Evolutionary conservation across 35 echinoderm and acorn worm genomes (phyloP), one percentile per base, ranked within the genome.

Genomic region (Patiria miniata): DNA sequence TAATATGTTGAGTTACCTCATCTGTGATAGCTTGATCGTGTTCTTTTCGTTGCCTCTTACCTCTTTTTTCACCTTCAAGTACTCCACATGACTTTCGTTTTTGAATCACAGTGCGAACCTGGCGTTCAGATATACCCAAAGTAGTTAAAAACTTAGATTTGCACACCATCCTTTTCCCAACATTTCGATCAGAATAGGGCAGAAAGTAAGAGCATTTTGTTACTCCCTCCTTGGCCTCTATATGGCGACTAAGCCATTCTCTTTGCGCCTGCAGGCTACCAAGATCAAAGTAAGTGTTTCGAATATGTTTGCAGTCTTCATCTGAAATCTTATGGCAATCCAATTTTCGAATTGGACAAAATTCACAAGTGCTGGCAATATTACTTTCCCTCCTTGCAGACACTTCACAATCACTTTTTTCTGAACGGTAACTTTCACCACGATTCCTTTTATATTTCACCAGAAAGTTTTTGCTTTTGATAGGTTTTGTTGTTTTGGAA

Each of bases 61-160:
- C 90, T 54, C 77, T 81, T 52, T 34, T 39, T 39, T 92, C 90
- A 26, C 65, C 16, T n/a, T 73, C 36, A 21, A 81, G 3, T n/a
- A 54, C 37, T 50, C 82, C 82, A 68, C 57, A 34, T 23, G 29
- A 47, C 32, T 51, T 78, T 28, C 83, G 85, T 50, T 57, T 26
- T 40, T 83, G 38, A 32, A 82, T 40, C n/a, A 77, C 76, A 16
- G 77, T 81, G 2, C 77, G 10, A 10, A 85, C 58, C 21, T 81
- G 68, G 18, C n/a, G 5, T 21, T 60, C 77, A 47, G 53, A 23
- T 14, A 73, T 38, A 37, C 78, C 90, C 47, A 91, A 7, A 19
- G 90, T 91, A 32, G 29, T 39, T 0, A 91, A 16, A 60, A 91
- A 91, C 52, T 86, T 55, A 1, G 40, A 29, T 50, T 76, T 1